These are phyloP conservation scores for Lasioglossum figueresi DNA, from an alignment of 2,888 invertebrate genomes.

Conservation along the genomic window DNA sequence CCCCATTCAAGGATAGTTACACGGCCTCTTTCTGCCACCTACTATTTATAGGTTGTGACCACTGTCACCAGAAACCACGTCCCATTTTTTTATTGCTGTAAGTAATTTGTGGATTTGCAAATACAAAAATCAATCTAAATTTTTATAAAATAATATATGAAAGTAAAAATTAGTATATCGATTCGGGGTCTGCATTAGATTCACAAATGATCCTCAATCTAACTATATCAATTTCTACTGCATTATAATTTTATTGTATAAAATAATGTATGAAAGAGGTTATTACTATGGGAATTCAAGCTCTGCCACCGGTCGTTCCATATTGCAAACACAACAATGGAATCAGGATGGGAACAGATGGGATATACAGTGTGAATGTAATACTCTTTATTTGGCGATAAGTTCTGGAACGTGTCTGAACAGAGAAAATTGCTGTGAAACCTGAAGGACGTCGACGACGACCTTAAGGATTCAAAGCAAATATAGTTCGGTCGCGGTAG, in stretches of 20 bases:
- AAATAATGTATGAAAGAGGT: not conserved
- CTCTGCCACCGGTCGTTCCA: not conserved
- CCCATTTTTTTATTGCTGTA: not conserved
- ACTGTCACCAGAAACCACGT: too few species aligned
- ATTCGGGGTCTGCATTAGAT: not conserved
- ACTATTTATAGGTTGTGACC: not conserved
- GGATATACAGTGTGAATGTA: not conserved
- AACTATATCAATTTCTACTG: not conserved
- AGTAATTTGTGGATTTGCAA: not conserved
- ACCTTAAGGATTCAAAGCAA: not conserved
- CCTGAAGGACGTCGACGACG: constrained; percentile 5
- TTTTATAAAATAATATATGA: not conserved
- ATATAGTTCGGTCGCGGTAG: not conserved
- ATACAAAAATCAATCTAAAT: too few species aligned
- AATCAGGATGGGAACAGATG: not conserved
- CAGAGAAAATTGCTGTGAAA: not conserved
- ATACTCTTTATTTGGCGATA: not conserved
- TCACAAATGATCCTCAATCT: not conserved
- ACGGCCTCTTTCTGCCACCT: not conserved
- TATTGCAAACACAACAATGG: not conserved
- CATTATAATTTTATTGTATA: not conserved
- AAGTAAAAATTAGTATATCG: too few species aligned
- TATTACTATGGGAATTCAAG: not conserved
- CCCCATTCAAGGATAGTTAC: constrained; percentile 15
- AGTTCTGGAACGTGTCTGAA: not conserved